A percentile compares a stretch with the other conserved stretches of the same genome.
phyloP scores from a whole-genome alignment of 2,888 invertebrate genomes.

The Zelleria hepariella region DNA sequence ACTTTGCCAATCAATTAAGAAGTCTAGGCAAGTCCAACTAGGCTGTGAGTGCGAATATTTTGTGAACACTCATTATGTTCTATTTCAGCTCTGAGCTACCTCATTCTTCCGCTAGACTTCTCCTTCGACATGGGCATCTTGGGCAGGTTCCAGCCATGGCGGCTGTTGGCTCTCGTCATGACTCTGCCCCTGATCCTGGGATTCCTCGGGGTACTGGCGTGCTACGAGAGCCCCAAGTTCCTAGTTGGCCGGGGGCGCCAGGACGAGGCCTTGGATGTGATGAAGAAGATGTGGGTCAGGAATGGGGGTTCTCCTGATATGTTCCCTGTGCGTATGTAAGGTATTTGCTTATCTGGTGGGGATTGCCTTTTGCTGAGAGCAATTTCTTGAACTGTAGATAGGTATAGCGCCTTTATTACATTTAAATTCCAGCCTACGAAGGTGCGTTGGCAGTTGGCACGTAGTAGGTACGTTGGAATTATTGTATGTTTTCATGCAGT shows the following conservation, averaged over 20 bases:
- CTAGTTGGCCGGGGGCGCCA: slow-evolving; percentile 75
- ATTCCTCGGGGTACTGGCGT: slow-evolving; percentile 68
- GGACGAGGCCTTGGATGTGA: slow-evolving; percentile 73
- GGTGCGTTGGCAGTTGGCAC: too few species aligned
- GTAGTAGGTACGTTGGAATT: too few species aligned
- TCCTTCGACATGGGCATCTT: slow-evolving; percentile 32
- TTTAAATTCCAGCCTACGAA: too few species aligned
- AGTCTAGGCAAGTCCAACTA: too few species aligned
- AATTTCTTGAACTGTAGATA: too few species aligned
- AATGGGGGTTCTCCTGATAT: slow-evolving; percentile 56
- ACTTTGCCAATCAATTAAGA: too few species aligned
- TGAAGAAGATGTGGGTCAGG: slow-evolving; percentile 70
- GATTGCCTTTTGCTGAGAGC: too few species aligned
- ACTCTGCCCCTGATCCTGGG: slow-evolving; percentile 75
- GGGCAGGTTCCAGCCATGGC: slow-evolving; percentile 51
- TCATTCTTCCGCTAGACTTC: slow-evolving; percentile 51
- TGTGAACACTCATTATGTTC: too few species aligned
- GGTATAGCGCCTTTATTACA: too few species aligned
- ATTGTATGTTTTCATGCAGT: too few species aligned
- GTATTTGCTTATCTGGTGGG: too few species aligned
- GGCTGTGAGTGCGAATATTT: too few species aligned
- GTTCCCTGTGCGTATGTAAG: slow-evolving; percentile 33
- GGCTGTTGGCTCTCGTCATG: slow-evolving; percentile 56
- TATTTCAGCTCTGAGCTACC: slow-evolving; percentile 46
- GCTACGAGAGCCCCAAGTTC: slow-evolving; percentile 84